These are phyloP conservation scores for Glaucidium brasilianum DNA, from an alignment of 2,113 vertebrate species.

Conservation along the genomic window DNA sequence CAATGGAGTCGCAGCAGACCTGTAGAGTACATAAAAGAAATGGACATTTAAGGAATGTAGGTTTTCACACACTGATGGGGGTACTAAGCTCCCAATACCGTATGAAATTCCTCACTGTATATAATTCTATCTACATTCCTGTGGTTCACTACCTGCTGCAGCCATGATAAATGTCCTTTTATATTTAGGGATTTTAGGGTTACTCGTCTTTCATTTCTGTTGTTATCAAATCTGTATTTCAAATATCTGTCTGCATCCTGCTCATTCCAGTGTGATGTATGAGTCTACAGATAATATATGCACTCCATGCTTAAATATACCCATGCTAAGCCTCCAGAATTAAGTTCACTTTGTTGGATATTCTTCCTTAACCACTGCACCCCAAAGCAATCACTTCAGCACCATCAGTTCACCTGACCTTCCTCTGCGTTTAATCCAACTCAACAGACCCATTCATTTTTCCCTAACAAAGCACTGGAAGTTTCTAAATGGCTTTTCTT, in stretches of 20 bases:
- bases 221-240: constrained; percentile 62
- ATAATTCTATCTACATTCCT: constrained; percentile 8
- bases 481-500: background rate
- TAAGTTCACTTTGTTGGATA: background rate
- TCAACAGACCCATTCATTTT: background rate
- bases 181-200: constrained; percentile 34
- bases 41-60: background rate
- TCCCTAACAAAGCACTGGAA: background rate
- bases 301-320: background rate
- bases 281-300: background rate
- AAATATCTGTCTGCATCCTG: background rate
- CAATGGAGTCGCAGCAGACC: background rate
- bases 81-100: background rate
- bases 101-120: background rate
- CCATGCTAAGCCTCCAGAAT: background rate
- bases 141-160: constrained; percentile 37
- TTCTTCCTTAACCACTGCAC: background rate
- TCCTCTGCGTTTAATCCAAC: background rate
- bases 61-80: background rate
- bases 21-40: background rate
- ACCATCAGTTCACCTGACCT: background rate
- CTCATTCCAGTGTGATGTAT: background rate
- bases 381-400: background rate
- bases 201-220: constrained; percentile 65
- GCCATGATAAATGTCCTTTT: constrained; percentile 37